Base-by-base conservation (phyloP, 2,888 invertebrate species). In the Drosophila demipolita region DNA sequence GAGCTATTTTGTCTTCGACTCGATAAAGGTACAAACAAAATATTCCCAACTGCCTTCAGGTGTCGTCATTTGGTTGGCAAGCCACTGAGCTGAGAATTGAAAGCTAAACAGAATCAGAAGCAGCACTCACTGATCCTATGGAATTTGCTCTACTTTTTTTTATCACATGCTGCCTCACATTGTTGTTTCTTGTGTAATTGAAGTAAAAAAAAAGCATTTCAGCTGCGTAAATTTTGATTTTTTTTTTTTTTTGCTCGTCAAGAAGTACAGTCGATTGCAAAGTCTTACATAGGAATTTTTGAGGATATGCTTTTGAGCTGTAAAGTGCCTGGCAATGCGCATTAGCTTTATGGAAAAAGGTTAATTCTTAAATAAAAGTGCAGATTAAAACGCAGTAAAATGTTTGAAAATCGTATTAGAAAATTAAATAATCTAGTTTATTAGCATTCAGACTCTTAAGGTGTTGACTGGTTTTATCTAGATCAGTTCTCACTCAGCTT, bases 171-270 rank as follows among this genome's bases (percentile, higher is more conserved):
- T 38, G 62, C 65, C 29, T 75, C 69, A 52, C 59, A 48, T 50
- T 75, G 57, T 71, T 66, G 68, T 81, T 82, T 66, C 53, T 83
- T 66, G 61, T 87, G 87, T 89, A 87, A 87, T 87, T 87, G 84
- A 86, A 29, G 29, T 29, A 29, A 86, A 83, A 80, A 23, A 49
- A 64, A 71, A 40, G 66, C 78, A 83, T 83, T 87, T 82, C 50
- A 86, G 89, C 84, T 89, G 87, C 86, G 87, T 73, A 87, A 68
- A 73, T 75, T 68, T 63, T 61, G 42, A 58, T 76, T 33, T 33
- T 33, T 33, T 33, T 75, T 64, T 70, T 26, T 11, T 8, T n/a
- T 53, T 52, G 26, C 23, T 45, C 36, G 17, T n/a, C 3, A n/a
- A 33, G 40, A 58, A 62, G 79, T 78, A 72, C 67, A 81, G 81